A percentile compares a stretch with the other conserved stretches of the same genome.
phyloP scores from a whole-genome alignment of 2,888 invertebrate species.

The Cheilosia soror region DNA sequence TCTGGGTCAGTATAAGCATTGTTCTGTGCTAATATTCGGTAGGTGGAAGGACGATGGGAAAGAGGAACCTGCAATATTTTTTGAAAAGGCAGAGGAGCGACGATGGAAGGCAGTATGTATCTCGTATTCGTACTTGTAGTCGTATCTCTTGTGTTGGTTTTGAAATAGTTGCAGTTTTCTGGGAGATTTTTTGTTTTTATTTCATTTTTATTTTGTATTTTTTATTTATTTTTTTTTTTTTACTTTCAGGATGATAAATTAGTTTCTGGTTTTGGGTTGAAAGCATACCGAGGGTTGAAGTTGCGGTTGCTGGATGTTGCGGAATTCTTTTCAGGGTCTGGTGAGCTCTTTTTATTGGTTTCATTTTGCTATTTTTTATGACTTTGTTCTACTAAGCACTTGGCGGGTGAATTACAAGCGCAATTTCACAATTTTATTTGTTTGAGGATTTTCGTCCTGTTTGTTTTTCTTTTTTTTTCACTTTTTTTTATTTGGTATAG shows the following conservation, averaged over 20 bases:
- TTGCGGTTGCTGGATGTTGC: conserved; percentile 67
- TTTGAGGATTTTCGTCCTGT: conserved; percentile 57
- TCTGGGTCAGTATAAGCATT: conserved; percentile 48
- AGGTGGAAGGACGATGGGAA: neutral
- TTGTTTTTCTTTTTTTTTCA: conserved; percentile 17
- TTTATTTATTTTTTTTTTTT: conserved; percentile 35
- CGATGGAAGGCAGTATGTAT: conserved; percentile 34
- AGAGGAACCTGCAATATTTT: conserved; percentile 38
- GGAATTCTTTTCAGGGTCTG: conserved; percentile 75
- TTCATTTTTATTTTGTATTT: conserved; percentile 13
- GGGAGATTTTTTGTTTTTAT: conserved; percentile 24
- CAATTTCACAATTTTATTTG: conserved; percentile 76
- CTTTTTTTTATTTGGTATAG: conserved; percentile 40
- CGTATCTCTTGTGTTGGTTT: conserved; percentile 68
- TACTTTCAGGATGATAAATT: conserved; percentile 71
- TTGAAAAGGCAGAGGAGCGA: conserved; percentile 16
- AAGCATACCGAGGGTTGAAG: conserved; percentile 45
- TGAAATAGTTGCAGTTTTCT: conserved; percentile 75
- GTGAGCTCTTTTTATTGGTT: conserved; percentile 76
- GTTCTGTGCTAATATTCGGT: conserved; percentile 41
- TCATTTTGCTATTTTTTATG: conserved; percentile 80
- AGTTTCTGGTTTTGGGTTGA: conserved; percentile 73
- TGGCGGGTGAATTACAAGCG: conserved; percentile 75
- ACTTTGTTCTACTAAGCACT: conserved; percentile 77
- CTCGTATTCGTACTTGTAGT: conserved; percentile 19